Evolutionary conservation across 1,140 invertebrate species (phyloP).

Genomic region (Capitella teleta): DNA sequence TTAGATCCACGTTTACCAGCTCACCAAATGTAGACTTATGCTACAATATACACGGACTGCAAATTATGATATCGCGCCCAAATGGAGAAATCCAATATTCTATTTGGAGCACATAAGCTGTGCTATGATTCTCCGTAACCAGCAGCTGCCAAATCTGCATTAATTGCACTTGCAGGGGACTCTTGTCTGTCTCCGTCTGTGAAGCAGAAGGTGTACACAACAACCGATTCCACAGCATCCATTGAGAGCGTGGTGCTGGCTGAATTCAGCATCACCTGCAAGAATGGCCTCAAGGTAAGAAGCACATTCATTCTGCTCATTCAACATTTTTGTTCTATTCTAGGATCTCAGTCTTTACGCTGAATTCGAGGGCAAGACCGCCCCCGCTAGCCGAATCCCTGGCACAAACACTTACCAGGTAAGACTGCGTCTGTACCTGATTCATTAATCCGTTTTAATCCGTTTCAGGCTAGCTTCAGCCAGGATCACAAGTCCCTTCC

Average conservation of each 20-base stretch:
- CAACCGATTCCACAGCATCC: constrained; percentile 60
- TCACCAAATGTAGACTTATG: too few relatives aligned
- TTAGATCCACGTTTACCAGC: too few relatives aligned
- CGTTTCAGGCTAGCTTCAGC: constrained; percentile 71
- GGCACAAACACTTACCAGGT: constrained; percentile 69
- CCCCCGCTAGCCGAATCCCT: constrained; percentile 62
- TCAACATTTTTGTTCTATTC: constrained; percentile 15
- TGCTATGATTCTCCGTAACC: too few relatives aligned
- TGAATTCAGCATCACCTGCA: constrained; percentile 45
- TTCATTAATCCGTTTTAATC: background rate
- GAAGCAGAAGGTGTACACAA: constrained; percentile 58
- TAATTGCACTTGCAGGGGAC: constrained; percentile 38
- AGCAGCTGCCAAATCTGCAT: too few relatives aligned
- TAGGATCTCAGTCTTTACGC: constrained; percentile 64
- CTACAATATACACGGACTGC: too few relatives aligned
- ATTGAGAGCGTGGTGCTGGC: constrained; percentile 58
- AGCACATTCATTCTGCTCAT: constrained; percentile 17
- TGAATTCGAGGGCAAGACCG: constrained; percentile 67
- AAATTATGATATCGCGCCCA: too few relatives aligned
- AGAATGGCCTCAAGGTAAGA: constrained; percentile 37
- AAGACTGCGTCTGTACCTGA: constrained; percentile 18
- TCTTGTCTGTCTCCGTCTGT: constrained; percentile 40
- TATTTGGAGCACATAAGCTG: too few relatives aligned
- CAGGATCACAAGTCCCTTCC: constrained; percentile 69
- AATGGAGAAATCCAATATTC: too few relatives aligned